Evolutionary conservation across 2,888 invertebrate genomes (phyloP).

Genomic region (Ernsta delagoae): DNA sequence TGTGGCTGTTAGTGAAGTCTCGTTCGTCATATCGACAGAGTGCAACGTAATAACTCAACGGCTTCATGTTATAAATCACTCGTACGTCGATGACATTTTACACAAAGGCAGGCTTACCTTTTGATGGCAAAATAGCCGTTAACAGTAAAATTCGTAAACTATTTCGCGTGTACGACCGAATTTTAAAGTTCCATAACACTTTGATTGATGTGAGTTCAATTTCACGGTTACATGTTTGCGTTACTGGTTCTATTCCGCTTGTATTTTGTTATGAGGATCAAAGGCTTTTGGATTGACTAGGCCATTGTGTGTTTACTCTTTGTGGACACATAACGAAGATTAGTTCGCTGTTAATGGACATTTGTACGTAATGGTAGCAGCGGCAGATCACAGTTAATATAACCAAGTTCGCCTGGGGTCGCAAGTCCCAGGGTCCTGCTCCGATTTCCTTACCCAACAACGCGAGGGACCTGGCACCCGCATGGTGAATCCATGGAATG

Average conservation of each 20-base stretch:
- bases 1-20: too few species aligned
- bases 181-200: conserved; percentile 27
- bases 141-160: conserved; percentile 7
- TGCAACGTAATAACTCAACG: background rate
- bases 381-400: too few species aligned
- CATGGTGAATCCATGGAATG: too few species aligned
- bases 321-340: background rate
- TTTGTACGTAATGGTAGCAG: too few species aligned
- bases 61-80: background rate
- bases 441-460: too few species aligned
- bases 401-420: too few species aligned
- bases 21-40: background rate
- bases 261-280: conserved; percentile 7
- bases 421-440: too few species aligned
- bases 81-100: background rate
- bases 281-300: conserved; percentile 1
- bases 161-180: conserved; percentile 7
- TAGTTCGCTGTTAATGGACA: too few species aligned
- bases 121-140: conserved; percentile 5
- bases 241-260: background rate
- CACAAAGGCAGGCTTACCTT: background rate
- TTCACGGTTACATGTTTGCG: conserved; percentile 27
- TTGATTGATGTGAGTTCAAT: conserved; percentile 32
- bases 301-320: background rate
- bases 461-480: too few species aligned